Evolutionary conservation across 2,888 invertebrate genomes (phyloP), one percentile per base, ranked within the genome.

Genomic region (Sminthurides aquaticus): DNA sequence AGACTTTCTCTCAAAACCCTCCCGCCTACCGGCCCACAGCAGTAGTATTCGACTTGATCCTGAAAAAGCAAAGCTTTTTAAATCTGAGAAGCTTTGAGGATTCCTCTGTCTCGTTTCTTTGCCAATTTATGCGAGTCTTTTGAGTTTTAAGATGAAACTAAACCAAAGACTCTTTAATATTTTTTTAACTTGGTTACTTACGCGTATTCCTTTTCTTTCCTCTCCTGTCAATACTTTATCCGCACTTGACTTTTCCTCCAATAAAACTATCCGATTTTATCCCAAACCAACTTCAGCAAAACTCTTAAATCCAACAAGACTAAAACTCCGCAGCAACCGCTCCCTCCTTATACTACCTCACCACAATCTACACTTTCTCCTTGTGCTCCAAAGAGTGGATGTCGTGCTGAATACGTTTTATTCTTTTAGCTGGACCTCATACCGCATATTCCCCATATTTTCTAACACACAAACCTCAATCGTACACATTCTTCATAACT

Each of bases 81-180:
- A 72, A 72, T 72, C 72, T 72, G 70, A 72, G 70, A 67, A 67
- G 72, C 66, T 68, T 68, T 69, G 66, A 67, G 71, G 71, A 71
- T 71, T 71, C 69, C 64, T 67, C 70, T 69, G 69, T 68, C 70
- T 72, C 70, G 68, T 72, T 70, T 69, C 72, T 67, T 66, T 67
- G 64, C 68, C 70, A 68, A 72, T 72, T 72, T 72, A 70, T 71
- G 68, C 67, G 57, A 66, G 64, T 49, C 62, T 57, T 57, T 57
- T 49, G 57, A 62, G 62, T 62, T 62, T 62, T 62, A 49, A 57
- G 49, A 57, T 63, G 49, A 66, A 56, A 29, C 20, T 24, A 28
- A 34, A 34, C 43, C 43, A 34, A 34, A 34, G 43, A 34, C 43
- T 34, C 43, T 15, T 34, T 34, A 34, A 34, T 34, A 34, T 34